A percentile compares a stretch with the other conserved stretches of the same genome.
phyloP scores from a whole-genome alignment of 2,888 invertebrate species.

The Herminia tarsipennalis region DNA sequence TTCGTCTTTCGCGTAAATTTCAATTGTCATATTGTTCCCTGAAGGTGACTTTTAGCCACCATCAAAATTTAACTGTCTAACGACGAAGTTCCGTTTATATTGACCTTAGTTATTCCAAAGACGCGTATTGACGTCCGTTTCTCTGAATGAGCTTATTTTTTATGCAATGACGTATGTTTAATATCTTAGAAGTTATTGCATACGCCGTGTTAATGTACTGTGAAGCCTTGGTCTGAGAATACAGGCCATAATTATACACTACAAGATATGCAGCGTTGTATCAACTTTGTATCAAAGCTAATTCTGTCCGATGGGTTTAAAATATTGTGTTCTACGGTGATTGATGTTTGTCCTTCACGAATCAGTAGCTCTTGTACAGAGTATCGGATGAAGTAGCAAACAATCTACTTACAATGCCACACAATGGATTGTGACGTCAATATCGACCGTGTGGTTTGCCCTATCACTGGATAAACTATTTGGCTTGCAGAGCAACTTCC shows the following conservation, averaged over 20 bases:
- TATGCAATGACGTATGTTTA: too few species aligned
- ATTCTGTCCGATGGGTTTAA: slow-evolving; percentile 8
- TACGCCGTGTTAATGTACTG: too few species aligned
- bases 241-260: too few species aligned
- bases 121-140: slow-evolving; percentile 29
- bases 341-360: slow-evolving; percentile 58
- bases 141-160: slow-evolving; percentile 17
- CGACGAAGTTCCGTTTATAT: slow-evolving; percentile 23
- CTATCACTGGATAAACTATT: slow-evolving; percentile 30
- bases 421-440: slow-evolving; percentile 49
- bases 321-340: slow-evolving; percentile 20
- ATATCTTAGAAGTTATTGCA: too few species aligned
- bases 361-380: slow-evolving; percentile 47
- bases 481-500: slow-evolving; percentile 5
- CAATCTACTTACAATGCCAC: slow-evolving; percentile 41
- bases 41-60: slow-evolving; percentile 26
- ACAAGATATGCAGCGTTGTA: too few species aligned
- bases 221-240: too few species aligned
- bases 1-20: slow-evolving; percentile 52
- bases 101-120: slow-evolving; percentile 24
- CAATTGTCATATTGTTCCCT: slow-evolving; percentile 44
- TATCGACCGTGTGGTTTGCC: slow-evolving; percentile 46
- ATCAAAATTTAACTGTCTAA: slow-evolving; percentile 20
- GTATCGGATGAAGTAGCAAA: slow-evolving; percentile 53
- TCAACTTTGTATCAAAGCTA: slow-evolving; percentile 4